Evolutionary conservation across 2,113 vertebrate genomes (phyloP).

Genomic region (Sminthopsis crassicaudata): DNA sequence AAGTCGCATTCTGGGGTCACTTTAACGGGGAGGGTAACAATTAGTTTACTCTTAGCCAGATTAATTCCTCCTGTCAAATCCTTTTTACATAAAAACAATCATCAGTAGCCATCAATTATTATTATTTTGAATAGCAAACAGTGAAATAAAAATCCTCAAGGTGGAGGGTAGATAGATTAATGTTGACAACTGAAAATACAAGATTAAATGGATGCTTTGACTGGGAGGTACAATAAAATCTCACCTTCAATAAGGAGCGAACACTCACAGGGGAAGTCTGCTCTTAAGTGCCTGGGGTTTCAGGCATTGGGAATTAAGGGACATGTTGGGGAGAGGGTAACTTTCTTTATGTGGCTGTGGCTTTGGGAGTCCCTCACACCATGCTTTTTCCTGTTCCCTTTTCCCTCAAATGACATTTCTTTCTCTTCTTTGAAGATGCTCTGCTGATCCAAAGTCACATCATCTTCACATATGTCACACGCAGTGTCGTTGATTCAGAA

Average conservation of each 20-base stretch:
- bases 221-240: background rate
- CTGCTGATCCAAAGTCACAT: background rate
- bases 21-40: background rate
- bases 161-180: background rate
- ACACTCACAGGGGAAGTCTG: background rate
- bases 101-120: background rate
- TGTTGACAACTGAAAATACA: background rate
- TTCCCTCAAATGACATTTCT: background rate
- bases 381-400: background rate
- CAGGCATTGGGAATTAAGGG: background rate
- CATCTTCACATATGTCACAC: background rate
- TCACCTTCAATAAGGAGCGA: background rate
- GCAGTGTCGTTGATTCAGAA: background rate
- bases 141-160: background rate
- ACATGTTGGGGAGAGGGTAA: background rate
- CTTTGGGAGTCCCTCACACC: background rate
- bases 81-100: background rate
- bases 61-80: background rate
- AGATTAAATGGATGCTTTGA: background rate
- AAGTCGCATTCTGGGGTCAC: background rate
- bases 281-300: background rate
- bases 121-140: background rate
- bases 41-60: background rate
- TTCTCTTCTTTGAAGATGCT: background rate
- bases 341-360: background rate